Percentiles rank a stretch among this genome's conserved stretches.
Conservation (phyloP, 2,797 vertebrate species). For the Rhabdomys pumilio region DNA sequence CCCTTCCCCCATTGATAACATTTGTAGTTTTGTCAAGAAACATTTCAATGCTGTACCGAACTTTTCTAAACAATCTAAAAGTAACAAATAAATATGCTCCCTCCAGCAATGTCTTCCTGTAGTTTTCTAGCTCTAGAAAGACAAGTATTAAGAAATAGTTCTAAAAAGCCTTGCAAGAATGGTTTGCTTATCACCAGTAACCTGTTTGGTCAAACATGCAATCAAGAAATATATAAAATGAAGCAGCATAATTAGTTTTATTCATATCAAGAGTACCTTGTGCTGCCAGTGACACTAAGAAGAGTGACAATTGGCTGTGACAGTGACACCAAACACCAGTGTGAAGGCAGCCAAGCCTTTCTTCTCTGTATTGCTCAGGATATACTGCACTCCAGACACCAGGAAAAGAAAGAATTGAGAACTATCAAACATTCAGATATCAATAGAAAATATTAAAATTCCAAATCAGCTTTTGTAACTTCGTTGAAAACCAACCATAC, state of each 20-base stretch:
- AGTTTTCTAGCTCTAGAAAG: neutral
- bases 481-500: slow-evolving; percentile 1
- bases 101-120: neutral
- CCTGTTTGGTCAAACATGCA: slow-evolving; percentile 36
- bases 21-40: slow-evolving; percentile 21
- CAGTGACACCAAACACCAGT: neutral
- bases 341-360: fast-evolving
- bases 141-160: slow-evolving; percentile 44
- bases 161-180: neutral
- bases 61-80: slow-evolving; percentile 44
- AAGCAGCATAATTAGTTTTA: neutral
- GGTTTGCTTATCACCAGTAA: neutral
- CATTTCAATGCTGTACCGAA: neutral
- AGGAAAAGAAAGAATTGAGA: neutral
- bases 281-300: neutral
- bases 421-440: neutral
- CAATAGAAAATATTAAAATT: neutral
- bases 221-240: slow-evolving; percentile 30
- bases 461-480: neutral
- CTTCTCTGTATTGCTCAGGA: neutral
- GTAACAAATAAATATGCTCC: neutral
- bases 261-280: slow-evolving; percentile 1
- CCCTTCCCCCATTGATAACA: neutral
- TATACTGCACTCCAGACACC: neutral
- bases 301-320: neutral